Base-by-base conservation (phyloP, 2,888 invertebrate genomes). In the Sinelater perroti region DNA sequence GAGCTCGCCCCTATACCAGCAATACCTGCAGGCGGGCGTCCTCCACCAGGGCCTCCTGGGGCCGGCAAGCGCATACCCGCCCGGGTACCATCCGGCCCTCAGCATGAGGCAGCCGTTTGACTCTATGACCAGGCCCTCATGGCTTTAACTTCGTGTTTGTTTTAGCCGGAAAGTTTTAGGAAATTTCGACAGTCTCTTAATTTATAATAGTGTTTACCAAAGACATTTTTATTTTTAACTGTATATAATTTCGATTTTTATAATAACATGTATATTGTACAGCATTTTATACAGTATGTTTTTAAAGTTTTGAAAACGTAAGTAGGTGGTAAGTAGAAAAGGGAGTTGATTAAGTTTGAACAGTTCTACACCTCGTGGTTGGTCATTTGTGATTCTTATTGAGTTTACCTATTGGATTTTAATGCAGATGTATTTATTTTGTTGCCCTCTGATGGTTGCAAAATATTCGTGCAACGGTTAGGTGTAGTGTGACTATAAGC, bases 101-200 rank as follows among this genome's bases (percentile, higher is more conserved):
- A 84, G 87, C 60, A 88, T 87, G 72, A 81, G 89, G 26, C 89
- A 88, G 74, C 87, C 87, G n/a, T 89, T 87, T 69, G 89, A 89
- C 71, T 74, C 85, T 46, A 86, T 89, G 68, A 87, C 85, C 66
- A 79, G 83, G 53, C 87, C 87, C 54, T 82, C 88, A 50, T 89
- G 89, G 89, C 85, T 87, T 74, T 87, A 85, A 71, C 45, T 57
- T 50, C 51, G 18, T 51, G 36, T 36, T 2, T 47, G n/a, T 40
- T 47, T 33, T 52, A 60, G 44, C 45, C 40, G 30, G 30, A 53
- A 51, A 20, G 35, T 38, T 49, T 53, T 42, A 53, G 50, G 47
- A 49, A 52, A 40, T 56, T 38, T 60, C 35, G 26, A 56, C 21
- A 17, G 10, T 38, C 17, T 58, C 58, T 56, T 60, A 50, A 45